These are phyloP conservation scores for Halcyon badia DNA, from an alignment of 2,797 vertebrate species.

Conservation along the genomic window DNA sequence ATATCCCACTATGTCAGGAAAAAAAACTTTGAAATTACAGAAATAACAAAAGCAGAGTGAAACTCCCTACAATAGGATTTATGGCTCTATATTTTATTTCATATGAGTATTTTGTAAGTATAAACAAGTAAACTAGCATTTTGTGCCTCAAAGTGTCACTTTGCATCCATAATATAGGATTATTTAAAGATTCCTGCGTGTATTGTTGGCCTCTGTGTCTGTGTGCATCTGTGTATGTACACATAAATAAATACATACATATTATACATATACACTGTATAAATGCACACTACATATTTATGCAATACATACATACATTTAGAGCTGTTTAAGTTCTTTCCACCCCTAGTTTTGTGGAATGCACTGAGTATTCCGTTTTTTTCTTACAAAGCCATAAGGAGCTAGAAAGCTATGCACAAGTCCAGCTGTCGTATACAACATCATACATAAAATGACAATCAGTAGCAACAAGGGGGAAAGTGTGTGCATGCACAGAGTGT, in stretches of 20 bases:
- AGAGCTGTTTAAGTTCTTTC: background rate
- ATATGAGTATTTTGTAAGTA: background rate
- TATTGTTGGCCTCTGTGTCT: background rate
- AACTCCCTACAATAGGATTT: background rate
- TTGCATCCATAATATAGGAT: background rate
- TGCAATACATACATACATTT: background rate
- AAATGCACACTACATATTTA: too few species aligned
- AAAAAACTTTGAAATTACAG: background rate
- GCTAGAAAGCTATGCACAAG: background rate
- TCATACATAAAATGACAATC: background rate
- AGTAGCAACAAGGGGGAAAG: background rate
- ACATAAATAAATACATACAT: background rate
- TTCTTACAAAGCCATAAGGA: background rate
- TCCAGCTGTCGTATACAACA: background rate
- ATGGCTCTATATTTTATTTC: background rate
- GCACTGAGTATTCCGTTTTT: background rate
- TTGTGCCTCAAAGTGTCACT: background rate
- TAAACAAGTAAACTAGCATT: background rate
- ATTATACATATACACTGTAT: background rate
- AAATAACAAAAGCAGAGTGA: background rate
- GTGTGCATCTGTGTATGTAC: background rate
- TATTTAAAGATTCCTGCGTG: background rate
- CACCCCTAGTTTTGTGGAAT: background rate
- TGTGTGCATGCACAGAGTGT: background rate
- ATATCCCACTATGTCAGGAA: background rate